These are phyloP conservation scores for Girardinichthys multiradiatus DNA, from an alignment of 2,113 vertebrate genomes.

Conservation along the genomic window DNA sequence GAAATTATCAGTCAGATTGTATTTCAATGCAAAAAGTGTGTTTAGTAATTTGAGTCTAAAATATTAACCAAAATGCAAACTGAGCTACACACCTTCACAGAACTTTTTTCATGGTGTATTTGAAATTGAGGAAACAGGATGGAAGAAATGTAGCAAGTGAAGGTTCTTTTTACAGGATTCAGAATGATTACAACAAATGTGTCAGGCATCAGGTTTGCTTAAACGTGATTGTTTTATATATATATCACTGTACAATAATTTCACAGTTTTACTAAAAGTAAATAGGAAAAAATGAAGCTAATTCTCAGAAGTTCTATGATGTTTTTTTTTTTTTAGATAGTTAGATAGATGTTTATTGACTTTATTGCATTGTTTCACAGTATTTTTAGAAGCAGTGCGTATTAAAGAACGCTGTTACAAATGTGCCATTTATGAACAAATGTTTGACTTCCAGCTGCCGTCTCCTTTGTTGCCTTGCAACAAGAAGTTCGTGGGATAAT, in stretches of 20 bases:
- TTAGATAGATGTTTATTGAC: neutral
- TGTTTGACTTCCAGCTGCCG: too few relatives aligned
- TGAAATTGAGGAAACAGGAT: neutral
- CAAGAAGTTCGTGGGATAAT: too few relatives aligned
- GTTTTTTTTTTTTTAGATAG: neutral
- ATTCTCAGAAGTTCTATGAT: neutral
- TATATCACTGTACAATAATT: too few relatives aligned
- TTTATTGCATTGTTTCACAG: too few relatives aligned
- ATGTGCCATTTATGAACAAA: too few relatives aligned
- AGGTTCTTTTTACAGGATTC: neutral
- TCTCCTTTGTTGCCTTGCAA: too few relatives aligned
- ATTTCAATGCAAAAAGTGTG: conserved; percentile 37
- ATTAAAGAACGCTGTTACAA: too few relatives aligned
- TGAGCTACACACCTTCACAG: conserved; percentile 7
- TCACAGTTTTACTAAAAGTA: neutral
- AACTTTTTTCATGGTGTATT: neutral
- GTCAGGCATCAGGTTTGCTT: neutral
- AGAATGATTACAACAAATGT: neutral
- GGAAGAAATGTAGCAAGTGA: neutral
- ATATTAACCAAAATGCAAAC: conserved; percentile 69
- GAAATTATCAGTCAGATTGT: conserved; percentile 63
- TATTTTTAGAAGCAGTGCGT: too few relatives aligned
- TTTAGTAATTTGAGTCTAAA: conserved; percentile 48
- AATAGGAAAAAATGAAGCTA: neutral
- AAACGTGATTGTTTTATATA: neutral